Evolutionary conservation across 1,140 invertebrate species (phyloP), one percentile per base, ranked within the genome.

Genomic region (Cydia splendana): DNA sequence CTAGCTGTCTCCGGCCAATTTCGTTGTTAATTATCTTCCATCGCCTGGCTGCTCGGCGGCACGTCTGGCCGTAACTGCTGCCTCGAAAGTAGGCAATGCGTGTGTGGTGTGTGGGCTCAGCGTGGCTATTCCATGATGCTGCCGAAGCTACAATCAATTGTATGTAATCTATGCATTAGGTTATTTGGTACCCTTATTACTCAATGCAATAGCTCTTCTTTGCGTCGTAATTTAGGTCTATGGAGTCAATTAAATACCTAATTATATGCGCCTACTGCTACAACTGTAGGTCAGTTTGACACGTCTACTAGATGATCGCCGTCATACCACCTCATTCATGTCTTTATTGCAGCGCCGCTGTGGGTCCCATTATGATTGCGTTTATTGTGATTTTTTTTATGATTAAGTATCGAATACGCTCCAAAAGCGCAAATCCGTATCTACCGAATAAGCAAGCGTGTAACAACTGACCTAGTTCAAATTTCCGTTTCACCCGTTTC

Each of bases 1-100:
- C 89, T 92, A 91, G 89, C 88, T 92, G 91, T 92, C 91, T 91
- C 85, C 79, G 85, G 82, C 79, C 88, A 91, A 91, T 91, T 91
- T 91, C 80, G 84, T 87, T 87, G 86, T 88, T 91, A 91, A 91
- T 91, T 91, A 92, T 89, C 80, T 88, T 84, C 84, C 81, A 86
- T 86, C 84, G 84, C 76, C 83, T 87, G 86, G 76, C 79, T 86
- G 80, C 83, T 76, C 83, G 83, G 42, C 81, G 84, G 85, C 86
- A 87, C 87, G 85, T 88, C 85, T 87, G 86, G 82, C 84, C 82
- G 85, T 85, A 86, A 88, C 84, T 85, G 81, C 77, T 81, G 82
- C 79, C 75, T 77, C 75, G 84, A 87, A 90, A 89, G 86, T 90
- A 86, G 85, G 88, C 85, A 79, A 85, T 77, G 75, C 80, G 79